phyloP scores from a whole-genome alignment of 2,888 invertebrate species.

The Drosophila emarginata region DNA sequence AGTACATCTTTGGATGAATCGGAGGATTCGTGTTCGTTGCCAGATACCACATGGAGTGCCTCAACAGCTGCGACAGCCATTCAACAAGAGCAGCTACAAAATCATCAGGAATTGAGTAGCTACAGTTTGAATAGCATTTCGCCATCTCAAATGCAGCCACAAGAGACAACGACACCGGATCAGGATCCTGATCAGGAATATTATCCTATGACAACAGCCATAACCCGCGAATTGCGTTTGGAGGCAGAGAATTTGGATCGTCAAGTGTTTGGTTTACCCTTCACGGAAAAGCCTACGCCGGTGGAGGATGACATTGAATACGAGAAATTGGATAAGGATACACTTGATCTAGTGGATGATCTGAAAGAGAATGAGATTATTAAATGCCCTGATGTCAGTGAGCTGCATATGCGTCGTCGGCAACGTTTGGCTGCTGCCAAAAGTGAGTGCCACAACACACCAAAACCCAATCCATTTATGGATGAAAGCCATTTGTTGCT shows the following conservation, averaged over 20 bases:
- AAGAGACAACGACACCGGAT: conserved; percentile 80
- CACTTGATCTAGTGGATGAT: conserved; percentile 79
- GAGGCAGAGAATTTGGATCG: conserved; percentile 93
- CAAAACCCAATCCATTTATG: conserved; percentile 75
- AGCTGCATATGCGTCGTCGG: conserved; percentile 74
- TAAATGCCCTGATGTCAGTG: conserved; percentile 77
- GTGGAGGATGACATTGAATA: conserved; percentile 74
- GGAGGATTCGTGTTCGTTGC: conserved; percentile 81
- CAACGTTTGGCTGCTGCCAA: conserved; percentile 66
- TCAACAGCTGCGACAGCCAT: conserved; percentile 80
- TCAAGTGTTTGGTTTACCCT: conserved; percentile 88
- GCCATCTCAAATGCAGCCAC: conserved; percentile 35
- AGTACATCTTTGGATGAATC: conserved; percentile 83
- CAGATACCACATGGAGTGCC: conserved; percentile 80
- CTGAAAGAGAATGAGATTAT: conserved; percentile 80
- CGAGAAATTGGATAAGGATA: conserved; percentile 82
- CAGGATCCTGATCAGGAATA: conserved; percentile 92
- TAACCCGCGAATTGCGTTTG: conserved; percentile 91
- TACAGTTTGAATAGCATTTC: conserved; percentile 70
- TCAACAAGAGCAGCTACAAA: conserved; percentile 77
- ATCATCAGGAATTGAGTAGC: conserved; percentile 74
- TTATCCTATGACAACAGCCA: conserved; percentile 93
- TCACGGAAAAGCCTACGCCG: conserved; percentile 48
- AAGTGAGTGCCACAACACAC: conserved; percentile 67
- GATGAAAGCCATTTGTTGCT: conserved; percentile 54